Conservation (phyloP, 92 coral and sea anemone species). For the Isaurus tuberculatus region DNA sequence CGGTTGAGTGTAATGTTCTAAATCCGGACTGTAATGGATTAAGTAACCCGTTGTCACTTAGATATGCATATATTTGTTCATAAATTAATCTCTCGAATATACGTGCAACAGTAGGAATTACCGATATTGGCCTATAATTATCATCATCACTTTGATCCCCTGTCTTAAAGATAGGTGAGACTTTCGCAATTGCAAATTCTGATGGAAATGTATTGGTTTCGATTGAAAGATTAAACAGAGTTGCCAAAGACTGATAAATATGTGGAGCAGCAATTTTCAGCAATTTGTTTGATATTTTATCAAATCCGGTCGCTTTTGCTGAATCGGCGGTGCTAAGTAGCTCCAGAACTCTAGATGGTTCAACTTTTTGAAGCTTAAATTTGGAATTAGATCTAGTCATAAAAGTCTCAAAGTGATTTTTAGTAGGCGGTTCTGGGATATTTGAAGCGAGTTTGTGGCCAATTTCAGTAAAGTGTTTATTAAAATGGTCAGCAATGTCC, state of each 20-base stretch:
- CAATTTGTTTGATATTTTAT: constrained; percentile 20
- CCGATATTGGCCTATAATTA: constrained; percentile 43
- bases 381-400: background rate
- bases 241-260: constrained; percentile 29
- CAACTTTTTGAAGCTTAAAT: constrained; percentile 33
- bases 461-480: too few species aligned
- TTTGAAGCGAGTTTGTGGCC: too few species aligned
- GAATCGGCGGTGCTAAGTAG: background rate
- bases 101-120: constrained; percentile 39
- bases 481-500: too few species aligned
- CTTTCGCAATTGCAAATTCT: constrained; percentile 36
- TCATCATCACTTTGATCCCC: constrained; percentile 36
- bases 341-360: constrained; percentile 5
- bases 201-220: constrained; percentile 31
- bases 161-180: constrained; percentile 46
- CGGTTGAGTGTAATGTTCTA: constrained; percentile 30
- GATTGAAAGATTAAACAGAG: constrained; percentile 35
- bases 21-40: constrained; percentile 55
- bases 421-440: background rate
- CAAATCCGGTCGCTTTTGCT: constrained; percentile 24
- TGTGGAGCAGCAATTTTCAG: constrained; percentile 18
- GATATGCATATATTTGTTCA: constrained; percentile 15
- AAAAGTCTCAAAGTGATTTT: background rate
- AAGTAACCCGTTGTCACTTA: constrained; percentile 35
- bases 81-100: constrained; percentile 44